Evolutionary conservation across 2,113 vertebrate genomes (phyloP), one percentile per base, ranked within the genome.

Genomic region (Raja brachyura): DNA sequence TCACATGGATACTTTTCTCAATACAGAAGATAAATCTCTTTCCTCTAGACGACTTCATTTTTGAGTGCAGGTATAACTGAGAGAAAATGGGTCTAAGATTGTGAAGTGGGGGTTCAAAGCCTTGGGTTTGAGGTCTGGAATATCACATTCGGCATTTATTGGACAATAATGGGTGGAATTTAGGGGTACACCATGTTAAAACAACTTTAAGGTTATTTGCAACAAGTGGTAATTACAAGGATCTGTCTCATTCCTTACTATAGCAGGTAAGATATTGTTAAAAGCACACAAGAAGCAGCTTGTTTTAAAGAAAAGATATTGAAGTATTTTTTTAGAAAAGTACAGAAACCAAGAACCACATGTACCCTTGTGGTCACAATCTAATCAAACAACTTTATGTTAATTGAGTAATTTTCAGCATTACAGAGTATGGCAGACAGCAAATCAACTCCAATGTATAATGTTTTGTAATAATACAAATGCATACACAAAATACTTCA

Each of bases 381-480:
- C 68, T 28, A 73, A 92, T 73, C 79, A 83, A 83, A 48, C 31
- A n/a, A 73, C 90, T 92, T 92, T 92, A 92, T 92, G 66, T 92
- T 92, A 63, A 33, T 92, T 73, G 90, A 73, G 66, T 73, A 73
- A 39, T 92, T 92, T 54, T 68, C 90, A 92, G 90, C 33, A 73
- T 74, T 92, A 92, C 90, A 48, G 90, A 92, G 90, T 39, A 92
- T 92, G 90, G 68, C 68, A 92, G 68, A 92, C 90, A 92, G 90
- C 90, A 92, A 33, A 74, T 92, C 90, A 92, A 92, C 63, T 92
- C 68, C 90, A 31, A 92, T 73, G 20, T 92, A 90, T 70, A 25
- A 85, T 68, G 86, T 74, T 74, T 92, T 70, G 66, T 92, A 39
- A 92, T 92, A 73, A 92, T 74, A 74, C 90, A 92, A 92, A 92